Evolutionary conservation across 2,888 invertebrate species (phyloP), one percentile per base, ranked within the genome.

Genomic region (Tetranychus piercei): DNA sequence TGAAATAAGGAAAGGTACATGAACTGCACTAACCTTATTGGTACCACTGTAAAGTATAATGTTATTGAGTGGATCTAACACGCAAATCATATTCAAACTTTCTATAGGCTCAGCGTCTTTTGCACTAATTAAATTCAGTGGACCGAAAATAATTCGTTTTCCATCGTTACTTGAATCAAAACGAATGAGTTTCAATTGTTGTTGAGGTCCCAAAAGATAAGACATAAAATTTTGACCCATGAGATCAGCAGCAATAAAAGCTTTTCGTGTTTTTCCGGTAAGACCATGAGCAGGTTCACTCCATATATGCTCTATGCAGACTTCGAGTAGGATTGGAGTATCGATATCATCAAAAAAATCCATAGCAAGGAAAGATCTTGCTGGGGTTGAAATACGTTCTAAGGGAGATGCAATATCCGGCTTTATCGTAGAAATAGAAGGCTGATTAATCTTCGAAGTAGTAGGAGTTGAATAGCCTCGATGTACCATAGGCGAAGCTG

Each of bases 261-360:
- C 90, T 80, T 89, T 90, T 0, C 86, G 85, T 7, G 90, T 88
- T 77, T 87, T 85, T 77, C 87, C 81, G 18, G 34, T 67, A 6
- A 79, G 78, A 5, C 86, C 79, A 80, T 81, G 79, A 79, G 84
- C 79, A 7, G 81, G 79, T 75, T 94, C 94, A 0, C 90, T 90
- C 94, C 94, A 95, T 18, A 94, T 84, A 80, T 90, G 89, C 79
- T 95, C 94, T 71, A 95, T 84, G 80, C 93, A 94, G 77, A 94
- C 86, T 79, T 91, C 90, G 0, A 94, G 94, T 79, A 88, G 88
- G 44, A 92, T 83, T 0, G 91, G 90, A 78, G 89, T 85, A 0
- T 87, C 83, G n/a, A 77, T 79, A 78, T 78, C 78, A 78, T 76
- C 79, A 79, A 71, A 79, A 80, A 77, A 77, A 8, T 73, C 73